These are phyloP conservation scores for Alces alces DNA, from an alignment of 2,113 vertebrate genomes.

Conservation along the genomic window DNA sequence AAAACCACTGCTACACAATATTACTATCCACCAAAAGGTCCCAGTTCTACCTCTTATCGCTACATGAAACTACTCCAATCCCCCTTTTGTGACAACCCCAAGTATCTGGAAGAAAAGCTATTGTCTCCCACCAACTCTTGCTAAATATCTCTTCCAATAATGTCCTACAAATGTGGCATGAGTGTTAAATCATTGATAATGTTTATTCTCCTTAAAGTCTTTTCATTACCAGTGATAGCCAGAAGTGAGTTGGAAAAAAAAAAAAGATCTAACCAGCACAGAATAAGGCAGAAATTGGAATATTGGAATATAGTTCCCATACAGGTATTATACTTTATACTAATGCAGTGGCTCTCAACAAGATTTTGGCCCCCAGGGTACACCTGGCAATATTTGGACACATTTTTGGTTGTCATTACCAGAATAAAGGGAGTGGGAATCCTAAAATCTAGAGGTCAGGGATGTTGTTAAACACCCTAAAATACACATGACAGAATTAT, in stretches of 20 bases:
- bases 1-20: background rate
- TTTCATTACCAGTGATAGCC: background rate
- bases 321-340: background rate
- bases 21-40: background rate
- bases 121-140: background rate
- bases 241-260: background rate
- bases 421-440: background rate
- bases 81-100: background rate
- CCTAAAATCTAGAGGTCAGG: background rate
- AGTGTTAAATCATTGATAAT: background rate
- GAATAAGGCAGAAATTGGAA: background rate
- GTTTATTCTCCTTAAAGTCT: background rate
- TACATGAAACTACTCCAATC: background rate
- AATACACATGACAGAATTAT: background rate
- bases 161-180: background rate
- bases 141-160: background rate
- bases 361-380: background rate
- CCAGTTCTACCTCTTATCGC: background rate
- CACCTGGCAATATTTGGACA: background rate
- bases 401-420: background rate
- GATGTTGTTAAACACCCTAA: background rate
- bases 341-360: background rate
- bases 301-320: background rate
- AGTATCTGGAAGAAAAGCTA: background rate
- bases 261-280: background rate